Conservation (phyloP, 2,113 vertebrate genomes). For the Physeter macrocephalus region DNA sequence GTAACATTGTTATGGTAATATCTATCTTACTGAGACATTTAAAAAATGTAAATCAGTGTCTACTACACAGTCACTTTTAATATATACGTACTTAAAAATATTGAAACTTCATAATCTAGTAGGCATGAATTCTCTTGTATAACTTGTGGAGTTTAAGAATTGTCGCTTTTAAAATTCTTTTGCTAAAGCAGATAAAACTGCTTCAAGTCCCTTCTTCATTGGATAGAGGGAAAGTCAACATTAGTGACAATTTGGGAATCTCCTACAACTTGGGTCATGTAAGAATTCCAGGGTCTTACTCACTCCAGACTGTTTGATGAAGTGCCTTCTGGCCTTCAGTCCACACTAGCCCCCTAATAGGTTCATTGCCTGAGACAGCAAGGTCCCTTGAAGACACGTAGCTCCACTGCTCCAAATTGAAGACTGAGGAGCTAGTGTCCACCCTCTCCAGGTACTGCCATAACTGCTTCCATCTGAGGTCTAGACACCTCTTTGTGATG, state of each 20-base stretch:
- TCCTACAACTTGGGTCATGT: neutral
- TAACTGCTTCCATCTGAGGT: neutral
- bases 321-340: too few relatives aligned
- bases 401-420: neutral
- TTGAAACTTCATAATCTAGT: neutral
- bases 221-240: neutral
- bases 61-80: neutral
- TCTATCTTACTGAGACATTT: neutral
- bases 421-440: accelerated
- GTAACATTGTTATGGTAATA: neutral
- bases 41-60: conserved; percentile 22
- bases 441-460: neutral
- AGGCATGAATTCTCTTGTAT: conserved; percentile 3
- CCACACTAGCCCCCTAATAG: neutral
- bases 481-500: neutral
- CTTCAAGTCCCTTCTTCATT: neutral
- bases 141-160: neutral
- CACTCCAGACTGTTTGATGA: neutral
- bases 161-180: neutral
- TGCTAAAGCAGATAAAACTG: neutral
- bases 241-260: neutral
- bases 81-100: neutral
- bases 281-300: neutral
- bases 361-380: neutral
- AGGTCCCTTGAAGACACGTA: neutral